A percentile compares a stretch with the other conserved stretches of the same genome.
Evolutionary conservation across 2,888 invertebrate species (phyloP).

Genomic region (Pyrgus malvae): DNA sequence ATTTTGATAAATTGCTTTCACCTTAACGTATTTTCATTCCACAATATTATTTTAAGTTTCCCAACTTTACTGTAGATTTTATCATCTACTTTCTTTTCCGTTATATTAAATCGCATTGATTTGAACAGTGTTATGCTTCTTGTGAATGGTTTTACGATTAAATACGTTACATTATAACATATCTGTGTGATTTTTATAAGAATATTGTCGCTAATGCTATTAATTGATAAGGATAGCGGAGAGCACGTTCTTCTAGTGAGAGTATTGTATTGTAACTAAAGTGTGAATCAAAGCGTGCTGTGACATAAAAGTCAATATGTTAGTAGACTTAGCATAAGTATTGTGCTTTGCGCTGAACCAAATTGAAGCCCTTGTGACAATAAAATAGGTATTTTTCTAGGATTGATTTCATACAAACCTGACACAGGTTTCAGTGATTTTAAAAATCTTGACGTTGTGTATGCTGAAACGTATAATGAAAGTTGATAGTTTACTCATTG

Average conservation of each 20-base stretch:
- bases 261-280: constrained; percentile 34
- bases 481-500: no score
- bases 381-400: constrained; percentile 44
- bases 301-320: constrained; percentile 78
- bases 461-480: no score
- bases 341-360: constrained; percentile 62
- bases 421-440: constrained; percentile 7
- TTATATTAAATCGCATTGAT: not conserved
- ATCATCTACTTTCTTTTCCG: no score
- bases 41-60: no score
- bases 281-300: constrained; percentile 71
- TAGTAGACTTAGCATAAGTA: constrained; percentile 63
- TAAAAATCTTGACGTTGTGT: not conserved
- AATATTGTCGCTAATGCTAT: constrained; percentile 1
- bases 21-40: no score
- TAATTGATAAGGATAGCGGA: constrained; percentile 8
- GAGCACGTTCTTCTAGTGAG: constrained; percentile 43
- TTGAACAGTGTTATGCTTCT: constrained; percentile 1
- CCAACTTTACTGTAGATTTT: no score
- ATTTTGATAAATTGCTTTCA: no score
- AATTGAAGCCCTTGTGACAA: constrained; percentile 61
- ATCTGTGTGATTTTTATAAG: constrained; percentile 1
- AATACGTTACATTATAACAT: not conserved
- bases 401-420: constrained; percentile 1
- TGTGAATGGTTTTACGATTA: not conserved